Evolutionary conservation across 2,888 invertebrate genomes (phyloP).

Genomic region (Epinotia demarniana): DNA sequence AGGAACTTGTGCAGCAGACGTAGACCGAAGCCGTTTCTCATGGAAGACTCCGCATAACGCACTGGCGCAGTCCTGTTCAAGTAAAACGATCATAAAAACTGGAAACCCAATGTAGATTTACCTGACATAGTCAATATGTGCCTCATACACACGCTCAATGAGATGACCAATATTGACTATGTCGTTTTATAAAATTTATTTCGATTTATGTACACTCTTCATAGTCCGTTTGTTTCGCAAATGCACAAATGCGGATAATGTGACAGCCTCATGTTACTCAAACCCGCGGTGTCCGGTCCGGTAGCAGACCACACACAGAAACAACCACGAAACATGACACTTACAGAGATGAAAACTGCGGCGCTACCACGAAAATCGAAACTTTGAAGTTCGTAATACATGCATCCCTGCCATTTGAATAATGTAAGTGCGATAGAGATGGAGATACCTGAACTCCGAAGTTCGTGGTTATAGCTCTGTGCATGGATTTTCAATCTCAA

Average conservation of each 20-base stretch:
- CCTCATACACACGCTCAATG: no score
- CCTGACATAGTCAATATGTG: no score
- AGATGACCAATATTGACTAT: not conserved
- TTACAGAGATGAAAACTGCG: no score
- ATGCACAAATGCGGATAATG: not conserved
- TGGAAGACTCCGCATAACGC: constrained; percentile 95
- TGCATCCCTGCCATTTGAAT: no score
- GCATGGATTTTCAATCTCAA: no score
- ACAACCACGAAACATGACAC: constrained; percentile 3
- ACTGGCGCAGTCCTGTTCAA: constrained; percentile 86
- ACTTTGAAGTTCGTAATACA: no score
- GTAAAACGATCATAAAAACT: not conserved
- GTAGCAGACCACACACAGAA: not conserved
- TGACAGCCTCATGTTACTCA: not conserved
- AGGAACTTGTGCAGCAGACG: constrained; percentile 97
- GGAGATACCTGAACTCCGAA: no score
- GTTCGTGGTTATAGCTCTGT: no score
- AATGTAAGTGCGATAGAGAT: no score
- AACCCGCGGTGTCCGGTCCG: not conserved
- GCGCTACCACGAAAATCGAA: no score
- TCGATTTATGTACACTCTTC: not conserved
- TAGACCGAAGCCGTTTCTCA: constrained; percentile 98
- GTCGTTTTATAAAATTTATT: not conserved
- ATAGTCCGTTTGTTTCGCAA: not conserved
- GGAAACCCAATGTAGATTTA: not conserved